Evolutionary conservation across 1,140 invertebrate species (phyloP).

Genomic region (Hyles vespertilio): DNA sequence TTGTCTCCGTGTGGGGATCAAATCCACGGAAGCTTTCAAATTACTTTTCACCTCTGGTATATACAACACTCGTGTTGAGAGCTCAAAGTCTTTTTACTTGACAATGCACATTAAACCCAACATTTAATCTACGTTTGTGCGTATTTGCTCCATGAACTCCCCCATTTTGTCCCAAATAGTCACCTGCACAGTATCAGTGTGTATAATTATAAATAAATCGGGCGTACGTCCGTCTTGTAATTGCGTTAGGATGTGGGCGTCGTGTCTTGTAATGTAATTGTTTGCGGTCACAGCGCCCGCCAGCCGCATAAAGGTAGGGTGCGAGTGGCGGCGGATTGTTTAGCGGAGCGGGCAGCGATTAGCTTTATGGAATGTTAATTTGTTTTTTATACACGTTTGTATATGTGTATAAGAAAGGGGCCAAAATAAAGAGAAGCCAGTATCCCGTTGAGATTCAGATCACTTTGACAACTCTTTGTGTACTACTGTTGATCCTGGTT

Average conservation of each 20-base stretch:
- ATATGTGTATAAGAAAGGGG: too few relatives aligned
- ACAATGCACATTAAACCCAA: too few relatives aligned
- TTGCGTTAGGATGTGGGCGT: constrained; percentile 40
- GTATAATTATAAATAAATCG: constrained; percentile 41
- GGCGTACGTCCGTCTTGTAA: constrained; percentile 32
- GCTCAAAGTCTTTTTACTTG: neutral
- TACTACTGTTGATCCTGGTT: too few relatives aligned
- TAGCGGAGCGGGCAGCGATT: neutral
- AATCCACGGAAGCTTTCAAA: too few relatives aligned
- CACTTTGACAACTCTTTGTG: too few relatives aligned
- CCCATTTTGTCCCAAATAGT: neutral
- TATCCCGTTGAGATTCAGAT: too few relatives aligned
- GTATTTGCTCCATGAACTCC: neutral
- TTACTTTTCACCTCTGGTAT: too few relatives aligned
- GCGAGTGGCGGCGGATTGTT: constrained; percentile 8
- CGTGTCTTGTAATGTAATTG: constrained; percentile 46
- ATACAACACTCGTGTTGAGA: neutral
- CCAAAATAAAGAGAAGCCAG: too few relatives aligned
- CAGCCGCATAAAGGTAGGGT: neutral
- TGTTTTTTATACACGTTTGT: too few relatives aligned
- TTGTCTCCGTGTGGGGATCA: too few relatives aligned
- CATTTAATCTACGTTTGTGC: neutral
- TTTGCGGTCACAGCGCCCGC: constrained; percentile 33
- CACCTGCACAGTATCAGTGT: neutral
- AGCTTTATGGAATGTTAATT: neutral